Evolutionary conservation across 2,797 vertebrate species (phyloP).

Genomic region (Florisuga fusca): DNA sequence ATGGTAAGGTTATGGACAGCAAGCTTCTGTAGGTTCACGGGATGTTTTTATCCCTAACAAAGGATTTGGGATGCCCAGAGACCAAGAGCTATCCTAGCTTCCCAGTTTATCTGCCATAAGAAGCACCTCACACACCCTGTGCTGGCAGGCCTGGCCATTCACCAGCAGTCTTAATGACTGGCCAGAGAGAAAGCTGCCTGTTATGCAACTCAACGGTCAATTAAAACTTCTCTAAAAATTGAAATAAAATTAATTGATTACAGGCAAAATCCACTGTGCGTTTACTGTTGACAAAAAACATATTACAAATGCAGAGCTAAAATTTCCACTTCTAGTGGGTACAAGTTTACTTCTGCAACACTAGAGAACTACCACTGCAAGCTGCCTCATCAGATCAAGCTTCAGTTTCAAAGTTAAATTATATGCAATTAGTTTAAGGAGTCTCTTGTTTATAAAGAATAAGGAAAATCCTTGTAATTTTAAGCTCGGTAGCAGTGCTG

Average conservation of each 20-base stretch:
- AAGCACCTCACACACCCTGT: accelerated
- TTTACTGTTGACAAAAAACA: accelerated
- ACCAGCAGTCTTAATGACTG: neutral
- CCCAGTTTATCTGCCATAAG: neutral
- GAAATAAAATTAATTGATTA: neutral
- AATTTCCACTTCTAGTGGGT: neutral
- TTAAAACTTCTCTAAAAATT: neutral
- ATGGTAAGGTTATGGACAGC: accelerated
- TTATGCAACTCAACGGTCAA: accelerated
- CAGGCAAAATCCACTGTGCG: neutral
- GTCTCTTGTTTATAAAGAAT: accelerated
- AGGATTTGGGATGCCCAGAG: neutral
- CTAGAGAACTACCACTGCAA: too few species aligned
- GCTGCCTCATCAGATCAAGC: neutral
- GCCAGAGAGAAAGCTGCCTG: neutral
- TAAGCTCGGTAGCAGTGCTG: accelerated
- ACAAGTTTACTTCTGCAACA: neutral
- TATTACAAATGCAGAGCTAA: accelerated
- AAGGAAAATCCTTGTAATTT: accelerated
- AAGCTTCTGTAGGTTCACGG: neutral
- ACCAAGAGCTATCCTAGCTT: neutral
- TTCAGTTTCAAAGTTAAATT: neutral
- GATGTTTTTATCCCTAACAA: neutral
- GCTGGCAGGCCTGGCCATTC: neutral
- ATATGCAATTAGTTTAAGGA: neutral